phyloP scores from a whole-genome alignment of 2,888 invertebrate species.

The Sphaerophoria rueppellii region DNA sequence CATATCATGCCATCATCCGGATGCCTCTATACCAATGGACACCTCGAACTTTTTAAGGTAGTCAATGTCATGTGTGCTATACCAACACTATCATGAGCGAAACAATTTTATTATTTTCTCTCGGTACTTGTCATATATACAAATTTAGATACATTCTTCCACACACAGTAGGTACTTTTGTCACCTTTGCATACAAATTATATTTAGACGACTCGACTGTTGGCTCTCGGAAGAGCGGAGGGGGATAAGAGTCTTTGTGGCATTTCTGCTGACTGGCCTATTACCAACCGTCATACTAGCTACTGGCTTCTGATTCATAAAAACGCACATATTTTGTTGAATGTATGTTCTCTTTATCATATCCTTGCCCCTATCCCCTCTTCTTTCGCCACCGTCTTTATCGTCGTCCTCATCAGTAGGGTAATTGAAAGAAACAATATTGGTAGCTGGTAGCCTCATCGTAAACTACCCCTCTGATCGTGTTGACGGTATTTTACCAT shows the following conservation, averaged over 20 bases:
- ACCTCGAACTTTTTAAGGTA: conserved; percentile 33
- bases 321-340: conserved; percentile 51
- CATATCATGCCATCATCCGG: conserved; percentile 59
- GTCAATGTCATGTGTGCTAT: conserved; percentile 63
- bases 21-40: conserved; percentile 47
- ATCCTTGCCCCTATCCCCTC: neutral
- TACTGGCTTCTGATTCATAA: conserved; percentile 67
- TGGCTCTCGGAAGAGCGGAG: conserved; percentile 14
- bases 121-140: conserved; percentile 25
- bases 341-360: conserved; percentile 19
- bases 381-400: too few species aligned
- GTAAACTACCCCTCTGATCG: conserved; percentile 69
- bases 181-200: conserved; percentile 73
- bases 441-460: conserved; percentile 55
- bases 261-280: conserved; percentile 8
- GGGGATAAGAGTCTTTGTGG: conserved; percentile 39
- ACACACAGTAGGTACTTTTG: conserved; percentile 42
- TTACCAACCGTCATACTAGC: conserved; percentile 9
- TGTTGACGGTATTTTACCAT: conserved; percentile 16
- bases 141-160: conserved; percentile 55
- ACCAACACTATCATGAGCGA: conserved; percentile 50
- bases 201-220: conserved; percentile 15
- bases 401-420: conserved; percentile 38
- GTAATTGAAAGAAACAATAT: conserved; percentile 71
- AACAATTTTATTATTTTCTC: conserved; percentile 51